A percentile compares a stretch with the other conserved stretches of the same genome.
phyloP scores from a whole-genome alignment of 1,140 invertebrate species.

The Neocloeon triangulifer region DNA sequence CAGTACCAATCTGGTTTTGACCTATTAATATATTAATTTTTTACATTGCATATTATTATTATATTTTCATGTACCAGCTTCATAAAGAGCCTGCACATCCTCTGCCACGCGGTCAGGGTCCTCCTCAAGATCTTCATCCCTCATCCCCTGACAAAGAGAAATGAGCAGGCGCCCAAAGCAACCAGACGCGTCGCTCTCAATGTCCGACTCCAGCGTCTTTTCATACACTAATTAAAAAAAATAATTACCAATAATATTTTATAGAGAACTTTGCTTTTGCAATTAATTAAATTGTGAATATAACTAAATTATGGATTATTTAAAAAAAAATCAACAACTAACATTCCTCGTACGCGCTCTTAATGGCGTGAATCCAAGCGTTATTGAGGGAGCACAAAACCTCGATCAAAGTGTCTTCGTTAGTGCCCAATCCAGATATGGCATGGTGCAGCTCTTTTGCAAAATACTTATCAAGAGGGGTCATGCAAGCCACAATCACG shows the following conservation, averaged over 20 bases:
- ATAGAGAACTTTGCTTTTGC: conserved; percentile 4
- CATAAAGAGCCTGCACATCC: conserved; percentile 47
- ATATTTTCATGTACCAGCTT: conserved; percentile 31
- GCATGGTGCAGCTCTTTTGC: conserved; percentile 70
- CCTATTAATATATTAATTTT: conserved; percentile 2
- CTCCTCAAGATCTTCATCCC: conserved; percentile 42
- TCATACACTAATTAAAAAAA: conserved; percentile 35
- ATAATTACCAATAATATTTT: conserved; percentile 4
- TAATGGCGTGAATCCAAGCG: conserved; percentile 60
- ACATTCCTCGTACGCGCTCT: conserved; percentile 57
- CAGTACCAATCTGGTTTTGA: conserved; percentile 46
- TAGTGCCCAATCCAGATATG: conserved; percentile 57
- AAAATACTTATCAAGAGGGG: conserved; percentile 65
- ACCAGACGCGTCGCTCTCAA: conserved; percentile 70
- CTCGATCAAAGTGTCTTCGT: conserved; percentile 71
- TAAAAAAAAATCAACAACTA: too few relatives aligned
- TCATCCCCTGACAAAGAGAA: conserved; percentile 36
- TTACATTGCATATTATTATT: conserved; percentile 4
- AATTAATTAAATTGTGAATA: conserved; percentile 3
- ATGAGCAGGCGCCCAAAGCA: conserved; percentile 62
- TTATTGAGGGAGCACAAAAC: conserved; percentile 74
- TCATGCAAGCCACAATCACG: conserved; percentile 68
- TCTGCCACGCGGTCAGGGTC: conserved; percentile 33
- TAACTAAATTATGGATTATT: background rate
- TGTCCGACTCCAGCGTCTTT: conserved; percentile 50